phyloP scores from a whole-genome alignment of 2,113 vertebrate genomes.

The Hyperopisus bebe region DNA sequence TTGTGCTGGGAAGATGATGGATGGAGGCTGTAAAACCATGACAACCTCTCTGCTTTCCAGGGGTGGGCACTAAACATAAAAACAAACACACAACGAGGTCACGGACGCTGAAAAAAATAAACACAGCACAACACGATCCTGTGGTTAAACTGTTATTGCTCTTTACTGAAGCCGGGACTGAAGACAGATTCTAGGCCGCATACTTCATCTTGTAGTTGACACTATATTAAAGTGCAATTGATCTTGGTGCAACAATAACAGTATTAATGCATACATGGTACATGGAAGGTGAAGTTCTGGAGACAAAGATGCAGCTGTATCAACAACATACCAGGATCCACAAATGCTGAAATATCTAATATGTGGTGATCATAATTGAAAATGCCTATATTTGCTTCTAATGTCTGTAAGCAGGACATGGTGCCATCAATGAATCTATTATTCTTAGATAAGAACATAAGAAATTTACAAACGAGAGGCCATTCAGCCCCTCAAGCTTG shows the following conservation, averaged over 20 bases:
- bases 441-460: neutral
- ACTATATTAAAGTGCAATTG: neutral
- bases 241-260: neutral
- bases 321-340: neutral
- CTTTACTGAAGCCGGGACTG: neutral
- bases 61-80: slow-evolving; percentile 57
- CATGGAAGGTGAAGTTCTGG: neutral
- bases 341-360: neutral
- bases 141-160: neutral
- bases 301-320: neutral
- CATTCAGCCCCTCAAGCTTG: too few species aligned
- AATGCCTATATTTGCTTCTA: slow-evolving; percentile 1
- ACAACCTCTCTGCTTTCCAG: slow-evolving; percentile 49
- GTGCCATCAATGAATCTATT: neutral
- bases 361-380: neutral
- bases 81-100: slow-evolving; percentile 9
- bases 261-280: neutral
- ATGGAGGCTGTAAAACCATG: slow-evolving; percentile 63
- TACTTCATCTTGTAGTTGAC: neutral
- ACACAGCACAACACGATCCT: neutral
- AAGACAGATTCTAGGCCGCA: neutral
- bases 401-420: neutral
- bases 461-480: too few species aligned
- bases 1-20: slow-evolving; percentile 78
- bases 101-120: neutral